Conservation (phyloP, 2,113 vertebrate species). For the Tilapia sparmanii region DNA sequence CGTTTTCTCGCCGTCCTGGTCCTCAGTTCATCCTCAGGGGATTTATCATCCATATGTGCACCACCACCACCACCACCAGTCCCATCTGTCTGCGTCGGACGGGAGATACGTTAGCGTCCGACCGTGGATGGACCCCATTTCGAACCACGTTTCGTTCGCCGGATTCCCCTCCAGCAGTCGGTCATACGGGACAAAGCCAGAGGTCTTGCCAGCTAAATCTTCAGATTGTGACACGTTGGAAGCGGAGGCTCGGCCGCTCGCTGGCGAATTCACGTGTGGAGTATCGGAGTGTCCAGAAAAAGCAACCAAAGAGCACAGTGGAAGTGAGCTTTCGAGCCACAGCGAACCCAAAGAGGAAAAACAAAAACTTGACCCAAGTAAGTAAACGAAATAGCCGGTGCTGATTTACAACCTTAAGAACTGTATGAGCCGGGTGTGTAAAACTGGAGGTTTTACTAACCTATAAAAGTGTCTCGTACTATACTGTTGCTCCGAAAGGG, state of each 20-base stretch:
- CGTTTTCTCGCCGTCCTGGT: constrained; percentile 91
- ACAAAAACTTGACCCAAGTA: constrained; percentile 98
- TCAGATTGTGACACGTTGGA: constrained; percentile 79
- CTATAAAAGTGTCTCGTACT: constrained; percentile 98
- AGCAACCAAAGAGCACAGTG: constrained; percentile 66
- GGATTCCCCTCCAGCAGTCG: constrained; percentile 80
- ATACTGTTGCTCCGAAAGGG: constrained; percentile 74
- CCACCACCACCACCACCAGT: constrained; percentile 71
- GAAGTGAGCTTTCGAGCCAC: constrained; percentile 83
- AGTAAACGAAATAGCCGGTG: constrained; percentile 85
- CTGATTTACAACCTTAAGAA: constrained; percentile 93
- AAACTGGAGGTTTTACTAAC: constrained; percentile 99
- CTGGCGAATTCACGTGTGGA: constrained; percentile 77
- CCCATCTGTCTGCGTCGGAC: constrained; percentile 83
- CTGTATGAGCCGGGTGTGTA: constrained; percentile 93
- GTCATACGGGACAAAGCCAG: constrained; percentile 85
- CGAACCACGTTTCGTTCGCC: constrained; percentile 75
- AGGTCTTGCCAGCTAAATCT: constrained; percentile 77
- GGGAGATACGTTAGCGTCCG: constrained; percentile 84
- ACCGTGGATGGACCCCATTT: constrained; percentile 92
- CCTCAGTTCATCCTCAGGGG: constrained; percentile 86
- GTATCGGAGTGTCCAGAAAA: constrained; percentile 81
- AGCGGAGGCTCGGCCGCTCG: constrained; percentile 74
- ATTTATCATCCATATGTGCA: constrained; percentile 90
- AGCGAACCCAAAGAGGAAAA: constrained; percentile 92